Evolutionary conservation across 2,113 vertebrate species (phyloP).

Genomic region (Brienomyrus longianalis): DNA sequence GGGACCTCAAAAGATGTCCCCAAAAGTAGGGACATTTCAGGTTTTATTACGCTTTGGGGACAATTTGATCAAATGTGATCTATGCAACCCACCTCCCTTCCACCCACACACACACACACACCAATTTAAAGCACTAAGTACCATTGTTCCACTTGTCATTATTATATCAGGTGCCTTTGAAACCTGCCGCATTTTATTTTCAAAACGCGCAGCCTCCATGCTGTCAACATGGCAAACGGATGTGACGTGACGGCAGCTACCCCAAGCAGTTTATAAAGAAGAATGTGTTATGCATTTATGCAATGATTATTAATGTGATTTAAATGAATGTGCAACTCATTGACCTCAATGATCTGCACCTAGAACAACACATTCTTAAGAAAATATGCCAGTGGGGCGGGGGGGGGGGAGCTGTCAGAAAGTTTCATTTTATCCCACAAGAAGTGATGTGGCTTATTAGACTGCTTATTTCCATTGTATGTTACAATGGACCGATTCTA

Average conservation of each 20-base stretch:
- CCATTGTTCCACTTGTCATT: neutral
- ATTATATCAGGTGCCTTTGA: neutral
- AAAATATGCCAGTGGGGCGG: neutral
- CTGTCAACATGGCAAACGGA: neutral
- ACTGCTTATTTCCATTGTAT: neutral
- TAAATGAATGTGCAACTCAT: slow-evolving; percentile 16
- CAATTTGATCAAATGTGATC: too few species aligned
- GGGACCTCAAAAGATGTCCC: too few species aligned
- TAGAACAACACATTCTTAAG: neutral
- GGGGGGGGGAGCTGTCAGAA: neutral
- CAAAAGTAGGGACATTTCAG: too few species aligned
- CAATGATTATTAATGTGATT: slow-evolving; percentile 16
- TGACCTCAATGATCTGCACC: slow-evolving; percentile 14
- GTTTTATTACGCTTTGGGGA: too few species aligned
- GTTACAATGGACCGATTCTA: neutral
- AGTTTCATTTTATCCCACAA: neutral
- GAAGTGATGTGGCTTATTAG: neutral
- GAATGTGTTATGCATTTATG: slow-evolving; percentile 15
- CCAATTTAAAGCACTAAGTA: neutral
- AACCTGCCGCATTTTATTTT: neutral
- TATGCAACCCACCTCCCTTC: too few species aligned
- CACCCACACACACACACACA: too few species aligned
- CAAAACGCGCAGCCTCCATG: neutral
- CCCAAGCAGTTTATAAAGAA: neutral
- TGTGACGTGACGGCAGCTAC: neutral